Evolutionary conservation across 2,888 invertebrate species (phyloP).

Genomic region (Oligia strigilis): DNA sequence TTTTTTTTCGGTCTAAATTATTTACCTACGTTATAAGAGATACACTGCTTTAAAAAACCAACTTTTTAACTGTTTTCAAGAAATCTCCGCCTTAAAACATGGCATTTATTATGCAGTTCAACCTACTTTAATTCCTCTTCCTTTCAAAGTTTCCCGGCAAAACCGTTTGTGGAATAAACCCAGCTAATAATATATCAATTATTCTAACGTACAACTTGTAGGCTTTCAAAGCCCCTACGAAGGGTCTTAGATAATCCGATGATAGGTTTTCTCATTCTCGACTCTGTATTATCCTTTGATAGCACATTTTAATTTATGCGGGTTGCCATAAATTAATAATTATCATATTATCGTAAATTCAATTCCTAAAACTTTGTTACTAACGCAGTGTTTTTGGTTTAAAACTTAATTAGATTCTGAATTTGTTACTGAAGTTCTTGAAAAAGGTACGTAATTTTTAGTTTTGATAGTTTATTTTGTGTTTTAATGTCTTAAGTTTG

Average conservation of each 20-base stretch:
- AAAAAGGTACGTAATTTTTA: slow-evolving; percentile 2
- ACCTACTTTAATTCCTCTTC: not conserved
- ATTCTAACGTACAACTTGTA: slow-evolving; percentile 45
- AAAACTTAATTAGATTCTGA: slow-evolving; percentile 39
- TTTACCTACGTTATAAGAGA: too few species aligned
- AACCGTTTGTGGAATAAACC: slow-evolving; percentile 12
- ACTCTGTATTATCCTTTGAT: slow-evolving; percentile 68
- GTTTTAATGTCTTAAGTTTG: not conserved
- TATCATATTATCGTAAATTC: slow-evolving; percentile 59
- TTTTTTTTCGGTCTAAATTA: too few species aligned
- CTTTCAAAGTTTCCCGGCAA: not conserved
- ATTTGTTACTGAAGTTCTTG: slow-evolving; percentile 7
- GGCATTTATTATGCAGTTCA: not conserved
- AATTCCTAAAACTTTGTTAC: slow-evolving; percentile 60
- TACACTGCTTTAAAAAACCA: too few species aligned
- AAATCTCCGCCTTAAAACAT: not conserved
- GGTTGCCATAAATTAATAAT: slow-evolving; percentile 65
- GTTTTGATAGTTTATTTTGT: slow-evolving; percentile 1
- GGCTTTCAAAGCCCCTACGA: slow-evolving; percentile 44
- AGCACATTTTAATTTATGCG: slow-evolving; percentile 74
- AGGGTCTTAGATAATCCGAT: slow-evolving; percentile 67
- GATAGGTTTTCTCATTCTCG: slow-evolving; percentile 73
- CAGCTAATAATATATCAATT: slow-evolving; percentile 54
- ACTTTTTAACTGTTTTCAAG: too few species aligned
- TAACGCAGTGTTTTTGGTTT: slow-evolving; percentile 54